Percentiles rank a stretch among this genome's conserved stretches.
Conservation (phyloP, 2,888 invertebrate genomes). For the Iselma pallidipennis region DNA sequence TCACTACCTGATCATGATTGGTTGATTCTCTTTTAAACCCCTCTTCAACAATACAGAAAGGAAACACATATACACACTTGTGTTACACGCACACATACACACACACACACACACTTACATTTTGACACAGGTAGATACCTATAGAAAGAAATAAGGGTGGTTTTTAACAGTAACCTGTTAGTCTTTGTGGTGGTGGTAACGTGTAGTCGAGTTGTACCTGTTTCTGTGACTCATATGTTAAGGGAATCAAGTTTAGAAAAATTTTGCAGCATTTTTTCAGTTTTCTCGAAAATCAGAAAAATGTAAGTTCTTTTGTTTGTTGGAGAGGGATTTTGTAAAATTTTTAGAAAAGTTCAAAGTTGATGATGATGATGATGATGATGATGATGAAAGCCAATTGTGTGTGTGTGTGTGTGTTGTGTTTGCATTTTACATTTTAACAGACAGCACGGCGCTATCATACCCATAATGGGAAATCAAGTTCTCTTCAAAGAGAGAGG, state of each 20-base stretch:
- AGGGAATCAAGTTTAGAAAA: too few species aligned
- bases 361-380: neutral
- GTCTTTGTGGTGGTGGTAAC: neutral
- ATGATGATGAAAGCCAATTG: conserved; percentile 2
- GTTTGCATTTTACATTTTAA: conserved; percentile 7
- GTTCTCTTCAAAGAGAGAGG: conserved; percentile 46
- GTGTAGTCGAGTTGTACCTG: too few species aligned
- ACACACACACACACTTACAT: neutral
- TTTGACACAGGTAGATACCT: neutral
- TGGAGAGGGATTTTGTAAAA: too few species aligned
- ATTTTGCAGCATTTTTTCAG: too few species aligned
- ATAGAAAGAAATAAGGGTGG: neutral
- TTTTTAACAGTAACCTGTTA: neutral
- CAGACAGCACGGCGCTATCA: conserved; percentile 51
- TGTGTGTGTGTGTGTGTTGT: neutral
- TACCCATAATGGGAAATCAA: conserved; percentile 48
- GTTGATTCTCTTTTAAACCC: conserved; percentile 8
- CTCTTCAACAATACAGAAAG: neutral
- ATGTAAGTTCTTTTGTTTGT: conserved; percentile 27
- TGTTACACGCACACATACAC: neutral
- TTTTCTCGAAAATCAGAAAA: too few species aligned
- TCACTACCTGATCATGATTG: conserved; percentile 24
- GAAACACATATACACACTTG: too few species aligned
- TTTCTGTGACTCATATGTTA: too few species aligned
- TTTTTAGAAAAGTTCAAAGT: too few species aligned